A percentile compares a stretch with the other conserved stretches of the same genome.
phyloP scores from a whole-genome alignment of 2,113 vertebrate species.

The Taxidea taxus region DNA sequence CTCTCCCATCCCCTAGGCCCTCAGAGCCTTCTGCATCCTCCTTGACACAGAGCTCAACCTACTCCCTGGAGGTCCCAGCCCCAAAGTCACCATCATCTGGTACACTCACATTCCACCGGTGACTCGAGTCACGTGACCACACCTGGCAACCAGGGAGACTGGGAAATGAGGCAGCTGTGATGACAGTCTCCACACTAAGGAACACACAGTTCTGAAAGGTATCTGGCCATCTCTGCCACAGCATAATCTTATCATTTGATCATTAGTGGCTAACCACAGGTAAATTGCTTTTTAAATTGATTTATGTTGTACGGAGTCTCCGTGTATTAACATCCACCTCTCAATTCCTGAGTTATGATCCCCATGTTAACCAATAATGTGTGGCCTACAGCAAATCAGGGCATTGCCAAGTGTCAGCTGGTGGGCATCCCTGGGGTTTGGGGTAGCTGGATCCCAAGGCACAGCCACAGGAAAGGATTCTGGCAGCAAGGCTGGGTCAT shows the following conservation, averaged over 20 bases:
- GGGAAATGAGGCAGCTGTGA: background rate
- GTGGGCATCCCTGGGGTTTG: background rate
- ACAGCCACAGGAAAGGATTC: background rate
- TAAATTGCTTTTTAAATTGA: background rate
- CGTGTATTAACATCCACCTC: background rate
- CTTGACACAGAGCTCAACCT: background rate
- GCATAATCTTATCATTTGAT: background rate
- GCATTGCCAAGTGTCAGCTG: background rate
- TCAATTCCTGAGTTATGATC: background rate
- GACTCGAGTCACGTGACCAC: background rate
- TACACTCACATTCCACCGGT: background rate
- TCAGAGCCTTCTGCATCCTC: background rate
- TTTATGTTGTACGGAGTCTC: background rate
- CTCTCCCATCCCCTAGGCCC: background rate
- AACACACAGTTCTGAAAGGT: background rate
- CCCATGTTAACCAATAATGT: accelerated
- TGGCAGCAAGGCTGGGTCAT: background rate
- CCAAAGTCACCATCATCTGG: background rate
- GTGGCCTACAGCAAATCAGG: background rate
- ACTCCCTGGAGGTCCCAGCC: background rate
- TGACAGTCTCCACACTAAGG: accelerated
- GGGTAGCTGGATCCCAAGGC: background rate
- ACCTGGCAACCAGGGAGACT: background rate
- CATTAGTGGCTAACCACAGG: background rate
- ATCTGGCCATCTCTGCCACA: background rate